Conservation (phyloP, 1,140 invertebrate genomes). For the Drosophila kepulauana region DNA sequence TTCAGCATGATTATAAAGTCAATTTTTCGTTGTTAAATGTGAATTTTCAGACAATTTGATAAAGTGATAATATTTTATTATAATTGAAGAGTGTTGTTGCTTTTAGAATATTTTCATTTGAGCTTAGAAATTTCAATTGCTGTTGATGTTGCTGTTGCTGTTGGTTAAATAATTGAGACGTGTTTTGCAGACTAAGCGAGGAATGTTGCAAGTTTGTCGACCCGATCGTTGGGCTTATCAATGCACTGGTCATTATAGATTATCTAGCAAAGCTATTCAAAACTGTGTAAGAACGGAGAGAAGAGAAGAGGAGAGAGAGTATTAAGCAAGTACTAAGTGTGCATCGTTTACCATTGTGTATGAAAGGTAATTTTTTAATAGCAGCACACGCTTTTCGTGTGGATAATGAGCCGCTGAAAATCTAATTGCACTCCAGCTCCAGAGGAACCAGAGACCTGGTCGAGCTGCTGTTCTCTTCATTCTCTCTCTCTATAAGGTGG, state of each 20-base stretch:
- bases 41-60: no score
- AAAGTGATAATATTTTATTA: no score
- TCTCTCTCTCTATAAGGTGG: not conserved
- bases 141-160: not conserved
- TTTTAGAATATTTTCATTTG: no score
- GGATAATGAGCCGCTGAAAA: conserved; percentile 46
- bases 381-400: conserved; percentile 49
- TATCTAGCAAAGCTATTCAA: conserved; percentile 23
- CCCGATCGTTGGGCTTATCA: not conserved
- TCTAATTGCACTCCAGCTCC: conserved; percentile 36
- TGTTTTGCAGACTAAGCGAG: not conserved
- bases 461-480: not conserved
- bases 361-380: conserved; percentile 41
- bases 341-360: conserved; percentile 25
- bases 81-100: no score
- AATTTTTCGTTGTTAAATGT: not conserved
- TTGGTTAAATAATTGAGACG: not conserved
- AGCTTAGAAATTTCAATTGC: no score
- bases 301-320: not conserved
- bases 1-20: not conserved
- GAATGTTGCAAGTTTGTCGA: conserved; percentile 1
- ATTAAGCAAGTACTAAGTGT: conserved; percentile 26
- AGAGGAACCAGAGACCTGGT: conserved; percentile 1
- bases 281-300: not conserved
- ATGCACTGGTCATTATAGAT: conserved; percentile 14